phyloP scores from a whole-genome alignment of 2,113 vertebrate species.

The Polypterus bichir region DNA sequence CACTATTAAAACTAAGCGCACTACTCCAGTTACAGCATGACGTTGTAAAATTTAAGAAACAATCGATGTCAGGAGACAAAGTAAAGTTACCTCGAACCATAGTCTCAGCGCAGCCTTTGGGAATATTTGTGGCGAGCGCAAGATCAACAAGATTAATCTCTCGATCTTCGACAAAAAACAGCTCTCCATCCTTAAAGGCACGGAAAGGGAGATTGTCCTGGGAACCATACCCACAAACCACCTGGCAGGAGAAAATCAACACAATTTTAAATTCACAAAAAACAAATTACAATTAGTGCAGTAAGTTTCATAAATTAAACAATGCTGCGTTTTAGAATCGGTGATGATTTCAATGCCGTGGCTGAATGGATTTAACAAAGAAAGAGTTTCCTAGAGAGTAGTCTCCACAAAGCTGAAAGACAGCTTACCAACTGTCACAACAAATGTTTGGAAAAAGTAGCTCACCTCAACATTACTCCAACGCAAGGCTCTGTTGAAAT shows the following conservation, averaged over 20 bases:
- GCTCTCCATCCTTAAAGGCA: conserved; percentile 64
- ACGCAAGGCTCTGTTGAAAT: conserved; percentile 75
- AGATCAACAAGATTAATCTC: conserved; percentile 81
- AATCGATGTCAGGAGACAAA: too few relatives aligned
- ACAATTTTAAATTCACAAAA: too few relatives aligned
- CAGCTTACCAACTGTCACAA: neutral
- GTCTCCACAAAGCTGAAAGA: too few relatives aligned
- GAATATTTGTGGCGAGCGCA: conserved; percentile 75
- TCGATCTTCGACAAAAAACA: conserved; percentile 72
- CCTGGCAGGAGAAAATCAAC: conserved; percentile 30
- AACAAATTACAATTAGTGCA: too few relatives aligned
- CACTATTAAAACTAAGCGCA: neutral
- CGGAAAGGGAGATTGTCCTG: conserved; percentile 67
- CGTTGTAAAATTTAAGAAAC: too few relatives aligned
- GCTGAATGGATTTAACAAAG: too few relatives aligned
- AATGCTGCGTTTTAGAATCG: too few relatives aligned
- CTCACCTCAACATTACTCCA: conserved; percentile 83
- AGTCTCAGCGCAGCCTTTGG: conserved; percentile 75
- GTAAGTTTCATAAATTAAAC: too few relatives aligned
- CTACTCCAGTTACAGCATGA: neutral
- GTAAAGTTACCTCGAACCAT: conserved; percentile 58
- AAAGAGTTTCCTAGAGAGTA: too few relatives aligned
- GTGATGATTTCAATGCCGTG: too few relatives aligned
- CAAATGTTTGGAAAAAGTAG: too few relatives aligned
- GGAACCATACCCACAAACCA: conserved; percentile 67